Evolutionary conservation across 2,888 invertebrate genomes (phyloP), one percentile per base, ranked within the genome.

Genomic region (Lymantria monacha): DNA sequence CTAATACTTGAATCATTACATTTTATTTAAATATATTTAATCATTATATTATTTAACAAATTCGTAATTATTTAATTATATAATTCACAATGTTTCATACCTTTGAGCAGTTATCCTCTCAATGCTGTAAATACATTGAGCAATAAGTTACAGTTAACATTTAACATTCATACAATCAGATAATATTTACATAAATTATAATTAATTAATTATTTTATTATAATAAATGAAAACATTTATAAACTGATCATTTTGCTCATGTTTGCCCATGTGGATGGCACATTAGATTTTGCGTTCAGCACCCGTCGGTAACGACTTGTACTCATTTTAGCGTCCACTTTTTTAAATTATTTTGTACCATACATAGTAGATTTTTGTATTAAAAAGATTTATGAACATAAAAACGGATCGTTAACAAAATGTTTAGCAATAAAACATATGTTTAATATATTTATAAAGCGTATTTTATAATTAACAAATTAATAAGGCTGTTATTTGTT

Each of bases 291-390:
- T 60, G 63, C 65, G 57, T 67, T 67, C 59, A 55, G 55, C 51
- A 63, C 44, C 46, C 53, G 55, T 50, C 52, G 49, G n/a, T 41
- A 12, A 46, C 48, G 55, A 60, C 56, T 49, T 65, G 58, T 61
- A 61, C 60, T 59, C 15, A 44, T 51, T 48, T 56, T 57, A 58
- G 50, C 44, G 45, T 48, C 47, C 45, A 59, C 52, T 58, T 60
- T n/a, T n/a, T 74, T 79, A 71, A 65, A 74, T 81, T 84, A 85
- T 69, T 87, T 87, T 87, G 87, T 87, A 87, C 87, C 85, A 80
- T 83, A 70, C 64, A 63, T 67, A 70, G 58, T 69, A 63, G 56
- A n/a, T 58, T 57, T 57, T 61, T 59, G 46, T 55, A 55, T 55
- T 57, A 15, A 36, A 55, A 47, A 47, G 12, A 46, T n/a, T 47